Conservation (phyloP, 1,140 invertebrate genomes). For the Tetramorium alpestre region DNA sequence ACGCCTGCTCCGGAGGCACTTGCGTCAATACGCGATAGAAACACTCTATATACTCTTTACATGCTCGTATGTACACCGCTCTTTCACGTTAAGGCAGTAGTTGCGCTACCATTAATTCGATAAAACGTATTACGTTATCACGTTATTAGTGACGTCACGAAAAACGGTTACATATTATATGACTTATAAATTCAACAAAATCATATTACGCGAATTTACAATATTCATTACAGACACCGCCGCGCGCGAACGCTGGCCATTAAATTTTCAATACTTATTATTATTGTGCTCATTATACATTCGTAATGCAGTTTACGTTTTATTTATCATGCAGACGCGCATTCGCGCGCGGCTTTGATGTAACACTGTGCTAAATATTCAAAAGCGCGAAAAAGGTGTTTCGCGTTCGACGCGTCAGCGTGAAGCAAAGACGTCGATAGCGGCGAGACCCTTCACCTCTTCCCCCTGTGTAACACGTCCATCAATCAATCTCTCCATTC, state of each 20-base stretch:
- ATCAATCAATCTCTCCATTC: constrained; percentile 36
- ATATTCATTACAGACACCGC: constrained; percentile 22
- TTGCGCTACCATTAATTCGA: constrained; percentile 5
- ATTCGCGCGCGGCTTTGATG: neutral
- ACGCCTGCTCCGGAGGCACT: neutral
- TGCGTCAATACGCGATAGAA: neutral
- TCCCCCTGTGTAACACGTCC: neutral
- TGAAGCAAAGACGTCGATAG: constrained; percentile 3
- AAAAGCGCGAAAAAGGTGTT: neutral
- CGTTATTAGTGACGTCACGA: constrained; percentile 1
- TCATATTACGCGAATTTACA: constrained; percentile 11
- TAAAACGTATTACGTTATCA: constrained; percentile 4
- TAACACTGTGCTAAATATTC: constrained; percentile 2
- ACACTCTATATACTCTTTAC: neutral
- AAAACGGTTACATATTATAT: constrained; percentile 46
- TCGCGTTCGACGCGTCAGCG: neutral
- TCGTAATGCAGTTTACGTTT: constrained; percentile 24
- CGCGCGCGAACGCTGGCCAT: neutral
- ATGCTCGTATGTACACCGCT: too few relatives aligned
- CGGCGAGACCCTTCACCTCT: neutral
- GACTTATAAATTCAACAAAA: constrained; percentile 37
- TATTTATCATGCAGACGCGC: constrained; percentile 39
- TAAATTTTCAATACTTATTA: constrained; percentile 58
- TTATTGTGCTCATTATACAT: constrained; percentile 39
- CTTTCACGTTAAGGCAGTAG: neutral